Conservation (phyloP, 92 coral and sea anemone genomes). For the Actinernus sp. region DNA sequence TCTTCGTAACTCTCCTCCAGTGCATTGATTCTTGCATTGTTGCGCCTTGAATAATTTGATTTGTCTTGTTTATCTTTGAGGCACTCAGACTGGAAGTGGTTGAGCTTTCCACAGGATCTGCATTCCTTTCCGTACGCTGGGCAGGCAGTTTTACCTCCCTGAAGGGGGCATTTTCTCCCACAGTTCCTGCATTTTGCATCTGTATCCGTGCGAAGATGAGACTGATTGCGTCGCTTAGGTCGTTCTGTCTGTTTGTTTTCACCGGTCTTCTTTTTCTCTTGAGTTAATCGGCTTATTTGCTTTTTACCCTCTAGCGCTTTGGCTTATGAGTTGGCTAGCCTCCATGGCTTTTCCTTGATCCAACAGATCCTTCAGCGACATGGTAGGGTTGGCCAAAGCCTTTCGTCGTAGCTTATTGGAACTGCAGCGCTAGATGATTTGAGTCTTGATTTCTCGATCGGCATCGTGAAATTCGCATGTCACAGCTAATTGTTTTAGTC, state of each 20-base stretch:
- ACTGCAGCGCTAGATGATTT: conserved; percentile 10
- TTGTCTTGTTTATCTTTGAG: conserved; percentile 4
- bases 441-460: conserved; percentile 18
- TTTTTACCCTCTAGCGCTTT: conserved; percentile 6
- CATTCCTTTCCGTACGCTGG: conserved; percentile 48
- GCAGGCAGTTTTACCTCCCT: conserved; percentile 53
- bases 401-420: conserved; percentile 8
- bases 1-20: neutral
- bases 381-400: conserved; percentile 4
- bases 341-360: conserved; percentile 4
- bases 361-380: conserved; percentile 17
- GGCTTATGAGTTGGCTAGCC: too few relatives aligned
- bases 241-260: too few relatives aligned
- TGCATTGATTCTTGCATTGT: neutral
- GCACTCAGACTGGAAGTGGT: conserved; percentile 39
- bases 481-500: conserved; percentile 7
- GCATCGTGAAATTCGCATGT: conserved; percentile 15
- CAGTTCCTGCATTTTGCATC: conserved; percentile 38
- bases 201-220: neutral
- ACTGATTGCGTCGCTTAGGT: neutral
- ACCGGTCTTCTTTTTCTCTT: neutral
- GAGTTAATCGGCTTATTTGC: neutral
- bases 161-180: conserved; percentile 56
- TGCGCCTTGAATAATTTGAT: neutral
- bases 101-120: conserved; percentile 31